Conservation (phyloP, 2,797 vertebrate species). For the Poeciliopsis paucimaculata region DNA sequence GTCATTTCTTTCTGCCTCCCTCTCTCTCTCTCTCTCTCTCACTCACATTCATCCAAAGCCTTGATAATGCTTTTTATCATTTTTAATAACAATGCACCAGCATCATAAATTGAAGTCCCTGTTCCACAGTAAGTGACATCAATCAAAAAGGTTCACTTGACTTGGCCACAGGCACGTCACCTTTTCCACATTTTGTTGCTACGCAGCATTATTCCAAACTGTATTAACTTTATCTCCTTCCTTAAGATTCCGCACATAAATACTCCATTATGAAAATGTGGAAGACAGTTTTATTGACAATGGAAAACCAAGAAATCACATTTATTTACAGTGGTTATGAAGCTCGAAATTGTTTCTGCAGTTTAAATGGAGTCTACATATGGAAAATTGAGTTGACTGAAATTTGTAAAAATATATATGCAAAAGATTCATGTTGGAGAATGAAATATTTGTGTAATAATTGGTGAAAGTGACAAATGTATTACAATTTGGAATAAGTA, state of each 20-base stretch:
- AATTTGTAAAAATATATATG: no score
- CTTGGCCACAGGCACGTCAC: conserved; percentile 25
- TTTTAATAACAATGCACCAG: conserved; percentile 57
- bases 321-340: background rate
- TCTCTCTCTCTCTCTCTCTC: conserved; percentile 6
- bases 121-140: conserved; percentile 52
- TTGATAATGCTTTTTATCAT: conserved; percentile 51
- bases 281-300: background rate
- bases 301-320: background rate
- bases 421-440: no score
- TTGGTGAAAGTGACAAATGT: no score
- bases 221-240: background rate
- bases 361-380: no score
- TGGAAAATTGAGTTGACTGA: no score
- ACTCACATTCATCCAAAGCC: conserved; percentile 48
- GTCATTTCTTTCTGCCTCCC: conserved; percentile 4
- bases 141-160: conserved; percentile 53
- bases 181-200: background rate
- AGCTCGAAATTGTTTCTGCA: background rate
- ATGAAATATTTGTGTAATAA: no score
- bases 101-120: conserved; percentile 55
- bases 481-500: no score
- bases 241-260: background rate
- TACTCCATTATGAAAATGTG: background rate
- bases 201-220: background rate